These are phyloP conservation scores for Nasonia vitripennis DNA, from an alignment of 1,140 invertebrate genomes.

Conservation along the genomic window DNA sequence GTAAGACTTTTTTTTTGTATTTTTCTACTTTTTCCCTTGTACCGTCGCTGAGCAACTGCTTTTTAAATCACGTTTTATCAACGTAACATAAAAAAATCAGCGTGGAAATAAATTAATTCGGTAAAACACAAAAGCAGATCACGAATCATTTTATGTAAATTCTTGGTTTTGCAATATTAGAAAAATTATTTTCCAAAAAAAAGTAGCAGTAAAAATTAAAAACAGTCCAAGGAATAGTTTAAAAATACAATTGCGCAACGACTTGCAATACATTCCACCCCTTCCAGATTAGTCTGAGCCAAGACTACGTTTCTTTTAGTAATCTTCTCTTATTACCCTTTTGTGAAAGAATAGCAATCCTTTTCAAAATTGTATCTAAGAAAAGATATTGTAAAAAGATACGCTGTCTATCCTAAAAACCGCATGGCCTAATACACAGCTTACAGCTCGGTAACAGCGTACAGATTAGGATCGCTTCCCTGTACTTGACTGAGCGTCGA, in stretches of 20 bases:
- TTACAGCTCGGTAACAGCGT: conserved; percentile 73
- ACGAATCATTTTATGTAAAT: neutral
- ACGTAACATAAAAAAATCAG: neutral
- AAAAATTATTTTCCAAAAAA: neutral
- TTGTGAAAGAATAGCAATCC: neutral
- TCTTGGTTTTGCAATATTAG: neutral
- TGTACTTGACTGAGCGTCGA: conserved; percentile 73
- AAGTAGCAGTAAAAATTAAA: neutral
- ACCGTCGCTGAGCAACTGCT: neutral
- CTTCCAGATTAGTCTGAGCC: neutral
- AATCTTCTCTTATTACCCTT: neutral
- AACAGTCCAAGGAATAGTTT: neutral
- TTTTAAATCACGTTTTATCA: neutral
- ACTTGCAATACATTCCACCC: neutral
- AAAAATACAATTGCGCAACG: conserved; percentile 20
- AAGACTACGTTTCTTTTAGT: neutral
- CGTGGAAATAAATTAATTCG: no score
- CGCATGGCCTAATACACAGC: neutral
- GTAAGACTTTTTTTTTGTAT: conserved; percentile 28
- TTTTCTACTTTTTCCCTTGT: conserved; percentile 45
- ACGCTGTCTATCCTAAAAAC: neutral
- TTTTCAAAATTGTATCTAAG: neutral
- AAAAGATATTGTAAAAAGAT: neutral
- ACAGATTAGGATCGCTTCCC: conserved; percentile 73
- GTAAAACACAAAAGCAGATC: no score